Percentiles rank a stretch among this genome's conserved stretches.
phyloP scores from a whole-genome alignment of 2,797 vertebrate species.

The Pachyuromys duprasi region DNA sequence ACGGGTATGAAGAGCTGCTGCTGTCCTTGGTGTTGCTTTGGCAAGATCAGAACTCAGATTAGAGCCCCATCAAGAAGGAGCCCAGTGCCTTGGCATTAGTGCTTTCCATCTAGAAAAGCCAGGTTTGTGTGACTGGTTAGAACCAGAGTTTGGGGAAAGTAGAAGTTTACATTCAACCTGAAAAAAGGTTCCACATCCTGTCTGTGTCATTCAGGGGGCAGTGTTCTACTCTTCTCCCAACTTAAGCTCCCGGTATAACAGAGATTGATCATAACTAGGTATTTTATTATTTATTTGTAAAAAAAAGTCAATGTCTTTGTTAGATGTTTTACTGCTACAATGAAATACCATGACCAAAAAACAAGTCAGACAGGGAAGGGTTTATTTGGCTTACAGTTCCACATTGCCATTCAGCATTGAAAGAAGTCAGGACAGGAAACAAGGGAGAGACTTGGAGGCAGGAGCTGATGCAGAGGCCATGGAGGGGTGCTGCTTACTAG shows the following conservation, averaged over 20 bases:
- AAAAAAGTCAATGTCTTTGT: background rate
- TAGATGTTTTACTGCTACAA: background rate
- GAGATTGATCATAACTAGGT: background rate
- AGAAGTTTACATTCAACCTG: constrained; percentile 6
- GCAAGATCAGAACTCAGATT: background rate
- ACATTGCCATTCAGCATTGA: background rate
- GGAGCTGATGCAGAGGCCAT: background rate
- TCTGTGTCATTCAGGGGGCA: background rate
- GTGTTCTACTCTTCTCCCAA: background rate
- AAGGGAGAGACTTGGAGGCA: background rate
- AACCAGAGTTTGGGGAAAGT: background rate
- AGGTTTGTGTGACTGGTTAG: background rate
- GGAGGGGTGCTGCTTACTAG: background rate
- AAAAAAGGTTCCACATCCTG: background rate
- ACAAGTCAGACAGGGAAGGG: background rate
- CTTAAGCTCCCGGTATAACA: background rate
- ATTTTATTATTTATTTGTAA: background rate
- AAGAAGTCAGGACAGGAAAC: background rate
- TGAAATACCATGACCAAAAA: background rate
- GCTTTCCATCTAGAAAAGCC: background rate
- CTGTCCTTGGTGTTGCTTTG: background rate
- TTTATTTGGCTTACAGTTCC: background rate
- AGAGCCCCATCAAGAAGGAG: background rate
- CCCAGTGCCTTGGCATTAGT: background rate
- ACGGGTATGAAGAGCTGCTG: background rate